A percentile compares a stretch with the other conserved stretches of the same genome.
Evolutionary conservation across 2,113 vertebrate genomes (phyloP).

Genomic region (Verasper variegatus): DNA sequence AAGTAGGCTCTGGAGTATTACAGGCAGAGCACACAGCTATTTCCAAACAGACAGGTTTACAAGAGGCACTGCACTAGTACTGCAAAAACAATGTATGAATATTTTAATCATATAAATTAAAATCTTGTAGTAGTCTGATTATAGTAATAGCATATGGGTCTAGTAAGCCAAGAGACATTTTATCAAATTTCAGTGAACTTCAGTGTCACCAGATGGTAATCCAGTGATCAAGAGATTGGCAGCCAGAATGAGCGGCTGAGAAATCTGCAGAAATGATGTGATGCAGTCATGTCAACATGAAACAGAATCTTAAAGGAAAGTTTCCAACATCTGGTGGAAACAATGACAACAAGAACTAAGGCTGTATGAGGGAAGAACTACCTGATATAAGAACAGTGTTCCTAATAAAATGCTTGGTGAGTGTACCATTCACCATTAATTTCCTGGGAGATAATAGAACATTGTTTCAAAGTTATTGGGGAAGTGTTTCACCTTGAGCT

Average conservation of each 20-base stretch:
- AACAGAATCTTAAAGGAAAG: neutral
- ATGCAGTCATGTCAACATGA: neutral
- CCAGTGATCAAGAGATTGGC: neutral
- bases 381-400: neutral
- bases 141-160: no score
- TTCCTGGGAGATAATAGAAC: constrained; percentile 21
- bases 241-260: neutral
- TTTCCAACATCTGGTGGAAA: neutral
- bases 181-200: neutral
- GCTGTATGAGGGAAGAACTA: neutral
- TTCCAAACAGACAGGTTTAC: no score
- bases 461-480: constrained; percentile 54
- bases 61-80: no score
- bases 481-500: constrained; percentile 36
- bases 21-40: no score
- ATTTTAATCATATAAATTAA: no score
- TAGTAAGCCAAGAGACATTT: neutral
- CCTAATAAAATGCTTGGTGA: neutral
- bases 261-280: neutral
- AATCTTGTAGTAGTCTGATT: no score
- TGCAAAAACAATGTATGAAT: no score
- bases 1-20: no score
- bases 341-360: neutral
- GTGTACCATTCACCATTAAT: constrained; percentile 2
- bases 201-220: neutral